Conservation (phyloP, 2,888 invertebrate species). For the Lycocerus yunnanus region DNA sequence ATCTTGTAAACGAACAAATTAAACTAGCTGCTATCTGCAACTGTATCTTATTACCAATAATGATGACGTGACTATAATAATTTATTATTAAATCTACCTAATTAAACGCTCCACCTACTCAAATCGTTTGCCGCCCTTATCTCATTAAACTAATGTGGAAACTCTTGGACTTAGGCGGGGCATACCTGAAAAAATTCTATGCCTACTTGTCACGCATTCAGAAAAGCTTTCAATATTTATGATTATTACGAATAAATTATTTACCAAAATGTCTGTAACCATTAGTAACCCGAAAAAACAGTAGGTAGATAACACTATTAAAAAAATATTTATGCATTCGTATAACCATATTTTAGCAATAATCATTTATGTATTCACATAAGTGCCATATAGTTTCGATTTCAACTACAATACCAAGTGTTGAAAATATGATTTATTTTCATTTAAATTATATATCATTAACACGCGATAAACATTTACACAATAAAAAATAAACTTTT, state of each 20-base stretch:
- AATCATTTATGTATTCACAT: not conserved
- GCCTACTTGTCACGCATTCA: constrained; percentile 47
- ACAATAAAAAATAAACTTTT: not conserved
- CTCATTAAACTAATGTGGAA: constrained; percentile 52
- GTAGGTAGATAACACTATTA: not conserved
- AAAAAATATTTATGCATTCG: not conserved
- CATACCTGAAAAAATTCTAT: constrained; percentile 43
- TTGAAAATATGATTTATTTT: not conserved
- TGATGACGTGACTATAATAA: constrained; percentile 38
- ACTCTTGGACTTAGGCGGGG: constrained; percentile 49
- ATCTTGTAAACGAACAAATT: constrained; percentile 23
- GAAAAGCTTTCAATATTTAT: not conserved
- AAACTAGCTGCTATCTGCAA: constrained; percentile 12
- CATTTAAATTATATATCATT: not conserved
- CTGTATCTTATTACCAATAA: constrained; percentile 21
- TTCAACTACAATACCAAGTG: not conserved
- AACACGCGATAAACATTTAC: not conserved
- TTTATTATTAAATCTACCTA: constrained; percentile 47
- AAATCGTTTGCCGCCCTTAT: constrained; percentile 42
- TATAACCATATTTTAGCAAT: not conserved
- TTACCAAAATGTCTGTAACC: not conserved
- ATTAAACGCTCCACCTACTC: constrained; percentile 54
- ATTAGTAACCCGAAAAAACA: not conserved
- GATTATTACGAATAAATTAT: not conserved
- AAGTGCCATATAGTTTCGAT: not conserved